Evolutionary conservation across 2,113 vertebrate species (phyloP).

Genomic region (Cricetomys ansorgei): DNA sequence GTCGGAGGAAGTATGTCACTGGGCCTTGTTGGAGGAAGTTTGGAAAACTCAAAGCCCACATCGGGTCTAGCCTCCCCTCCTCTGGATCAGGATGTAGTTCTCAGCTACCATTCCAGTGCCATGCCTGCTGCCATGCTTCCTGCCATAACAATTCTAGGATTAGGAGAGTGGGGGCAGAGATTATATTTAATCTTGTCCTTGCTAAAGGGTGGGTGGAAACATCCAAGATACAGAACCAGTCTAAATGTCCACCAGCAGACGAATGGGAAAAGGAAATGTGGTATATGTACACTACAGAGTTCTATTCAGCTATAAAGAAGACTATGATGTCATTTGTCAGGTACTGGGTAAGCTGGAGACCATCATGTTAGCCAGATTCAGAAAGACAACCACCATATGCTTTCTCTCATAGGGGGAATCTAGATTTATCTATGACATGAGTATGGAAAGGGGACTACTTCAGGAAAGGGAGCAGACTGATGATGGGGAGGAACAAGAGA

Average conservation of each 20-base stretch:
- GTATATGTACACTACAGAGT: background rate
- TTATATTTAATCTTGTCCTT: background rate
- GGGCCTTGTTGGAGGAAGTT: background rate
- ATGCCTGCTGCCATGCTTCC: too few relatives aligned
- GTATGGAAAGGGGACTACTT: background rate
- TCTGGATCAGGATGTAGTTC: background rate
- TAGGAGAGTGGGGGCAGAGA: background rate
- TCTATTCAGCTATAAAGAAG: background rate
- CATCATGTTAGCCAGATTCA: background rate
- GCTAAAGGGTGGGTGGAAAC: background rate
- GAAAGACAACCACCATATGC: background rate
- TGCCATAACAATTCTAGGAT: background rate
- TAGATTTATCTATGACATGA: background rate
- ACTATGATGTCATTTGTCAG: background rate
- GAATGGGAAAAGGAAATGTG: background rate
- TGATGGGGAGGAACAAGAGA: background rate
- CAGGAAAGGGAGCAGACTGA: background rate
- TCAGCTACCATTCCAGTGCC: too few relatives aligned
- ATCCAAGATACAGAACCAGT: background rate
- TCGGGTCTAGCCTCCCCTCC: background rate
- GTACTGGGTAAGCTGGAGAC: background rate
- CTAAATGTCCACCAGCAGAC: background rate
- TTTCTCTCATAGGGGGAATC: background rate
- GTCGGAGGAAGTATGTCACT: background rate
- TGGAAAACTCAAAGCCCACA: background rate